Evolutionary conservation across 1,140 invertebrate genomes (phyloP).

Genomic region (Leucophenga varia): DNA sequence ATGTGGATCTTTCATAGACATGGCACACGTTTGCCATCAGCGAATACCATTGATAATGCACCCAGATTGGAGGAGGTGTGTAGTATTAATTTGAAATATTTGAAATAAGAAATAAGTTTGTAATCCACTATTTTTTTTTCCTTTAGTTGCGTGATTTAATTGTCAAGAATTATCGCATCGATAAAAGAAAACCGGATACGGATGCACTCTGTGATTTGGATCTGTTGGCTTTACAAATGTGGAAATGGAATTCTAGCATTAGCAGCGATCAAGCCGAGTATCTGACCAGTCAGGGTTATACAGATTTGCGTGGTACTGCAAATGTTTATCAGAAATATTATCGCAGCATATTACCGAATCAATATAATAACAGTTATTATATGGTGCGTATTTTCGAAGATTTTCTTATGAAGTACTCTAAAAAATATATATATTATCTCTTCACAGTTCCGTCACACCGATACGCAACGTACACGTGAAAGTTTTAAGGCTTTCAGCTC

Average conservation of each 20-base stretch:
- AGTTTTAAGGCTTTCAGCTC: conserved; percentile 68
- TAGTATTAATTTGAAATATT: background rate
- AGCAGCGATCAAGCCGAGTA: conserved; percentile 60
- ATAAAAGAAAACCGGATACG: conserved; percentile 33
- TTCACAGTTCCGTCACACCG: conserved; percentile 66
- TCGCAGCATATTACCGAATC: conserved; percentile 45
- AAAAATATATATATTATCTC: background rate
- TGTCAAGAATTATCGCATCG: conserved; percentile 61
- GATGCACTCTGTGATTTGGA: conserved; percentile 63
- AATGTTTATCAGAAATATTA: conserved; percentile 63
- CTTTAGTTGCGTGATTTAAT: conserved; percentile 58
- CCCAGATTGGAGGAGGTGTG: conserved; percentile 58
- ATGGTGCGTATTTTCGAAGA: conserved; percentile 31
- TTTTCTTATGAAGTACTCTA: no score
- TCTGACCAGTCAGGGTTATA: conserved; percentile 62
- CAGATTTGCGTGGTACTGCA: conserved; percentile 63
- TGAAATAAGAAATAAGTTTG: no score
- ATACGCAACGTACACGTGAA: conserved; percentile 65
- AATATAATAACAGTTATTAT: conserved; percentile 36
- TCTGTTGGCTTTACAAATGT: conserved; percentile 61
- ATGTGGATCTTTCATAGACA: conserved; percentile 67
- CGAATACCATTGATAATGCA: conserved; percentile 58
- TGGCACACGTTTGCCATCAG: conserved; percentile 64
- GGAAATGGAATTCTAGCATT: conserved; percentile 64
- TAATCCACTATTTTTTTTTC: background rate